Evolutionary conservation across 2,888 invertebrate genomes (phyloP), one percentile per base, ranked within the genome.

Genomic region (Monoplex corrugatus): DNA sequence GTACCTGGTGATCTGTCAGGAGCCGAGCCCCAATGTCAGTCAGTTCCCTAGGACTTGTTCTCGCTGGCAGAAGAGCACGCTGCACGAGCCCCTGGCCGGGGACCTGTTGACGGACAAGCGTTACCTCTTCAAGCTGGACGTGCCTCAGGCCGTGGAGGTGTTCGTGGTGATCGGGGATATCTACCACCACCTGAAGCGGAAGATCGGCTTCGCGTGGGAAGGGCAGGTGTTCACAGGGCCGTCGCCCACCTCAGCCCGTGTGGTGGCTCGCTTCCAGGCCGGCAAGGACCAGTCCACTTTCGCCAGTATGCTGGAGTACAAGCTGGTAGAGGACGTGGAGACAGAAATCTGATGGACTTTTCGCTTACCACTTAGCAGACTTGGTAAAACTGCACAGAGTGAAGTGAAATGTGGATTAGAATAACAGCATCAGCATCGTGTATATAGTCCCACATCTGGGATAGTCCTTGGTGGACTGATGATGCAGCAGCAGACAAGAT

Each of bases 31-130:
- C 1, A 90, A 91, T 0, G 92, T 93, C 0, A 91, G 93, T 87
- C 93, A 92, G 32, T 95, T 95, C 86, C 95, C 95, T 0, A 94
- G 94, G 89, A 95, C 95, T 0, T 94, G 93, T 88, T 94, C 94
- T 84, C 93, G 94, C 43, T 95, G 95, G 95, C 94, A 94, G 89
- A 88, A 94, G 5, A 95, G 95, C 87, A 93, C 95, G 2, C 91
- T 95, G 35, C 94, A 95, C 89, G 95, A 95, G 89, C 95, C 95
- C 2, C 93, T 95, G 8, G 93, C 92, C 13, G 95, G 95, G 0
- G 95, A 95, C 87, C 92, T 95, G 38, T 92, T 94, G 91, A 93
- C 94, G 5, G 94, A 95, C 91, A 94, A 94, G 88, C 92, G 95
- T 10, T 94, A 95, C 90, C 94, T 92, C 88, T 95, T 95, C 92